Conservation (phyloP, 2,888 invertebrate genomes). For the Galerucella calmariensis region DNA sequence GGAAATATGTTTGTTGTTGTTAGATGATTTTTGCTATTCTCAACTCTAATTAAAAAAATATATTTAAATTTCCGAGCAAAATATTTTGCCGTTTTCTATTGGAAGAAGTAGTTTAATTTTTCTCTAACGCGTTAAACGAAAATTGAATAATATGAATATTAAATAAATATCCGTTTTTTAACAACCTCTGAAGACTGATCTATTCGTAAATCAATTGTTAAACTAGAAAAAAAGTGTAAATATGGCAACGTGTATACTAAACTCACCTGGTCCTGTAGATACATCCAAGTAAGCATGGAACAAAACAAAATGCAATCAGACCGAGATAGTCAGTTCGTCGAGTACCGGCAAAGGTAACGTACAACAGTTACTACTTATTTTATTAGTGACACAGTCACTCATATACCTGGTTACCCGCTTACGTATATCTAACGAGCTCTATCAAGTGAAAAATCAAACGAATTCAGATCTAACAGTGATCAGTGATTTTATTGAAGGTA, state of each 20-base stretch:
- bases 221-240: slow-evolving; percentile 43
- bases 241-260: slow-evolving; percentile 51
- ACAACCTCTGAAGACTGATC: background rate
- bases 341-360: slow-evolving; percentile 44
- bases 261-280: slow-evolving; percentile 59
- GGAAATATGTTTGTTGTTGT: too few species aligned
- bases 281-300: slow-evolving; percentile 60
- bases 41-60: too few species aligned
- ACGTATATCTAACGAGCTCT: slow-evolving; percentile 11
- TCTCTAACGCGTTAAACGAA: too few species aligned
- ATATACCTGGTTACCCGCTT: slow-evolving; percentile 42
- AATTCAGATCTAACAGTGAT: slow-evolving; percentile 2
- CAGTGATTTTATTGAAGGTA: slow-evolving; percentile 25
- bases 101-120: too few species aligned
- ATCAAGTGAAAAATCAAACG: slow-evolving; percentile 37
- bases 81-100: too few species aligned
- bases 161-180: background rate
- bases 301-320: slow-evolving; percentile 64
- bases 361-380: slow-evolving; percentile 20
- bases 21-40: too few species aligned
- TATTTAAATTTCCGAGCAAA: too few species aligned
- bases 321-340: slow-evolving; percentile 59
- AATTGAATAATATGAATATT: too few species aligned
- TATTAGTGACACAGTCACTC: slow-evolving; percentile 40
- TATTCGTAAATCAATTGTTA: background rate